A percentile compares a stretch with the other conserved stretches of the same genome.
Conservation (phyloP, 1,140 invertebrate genomes). For the Apis laboriosa region DNA sequence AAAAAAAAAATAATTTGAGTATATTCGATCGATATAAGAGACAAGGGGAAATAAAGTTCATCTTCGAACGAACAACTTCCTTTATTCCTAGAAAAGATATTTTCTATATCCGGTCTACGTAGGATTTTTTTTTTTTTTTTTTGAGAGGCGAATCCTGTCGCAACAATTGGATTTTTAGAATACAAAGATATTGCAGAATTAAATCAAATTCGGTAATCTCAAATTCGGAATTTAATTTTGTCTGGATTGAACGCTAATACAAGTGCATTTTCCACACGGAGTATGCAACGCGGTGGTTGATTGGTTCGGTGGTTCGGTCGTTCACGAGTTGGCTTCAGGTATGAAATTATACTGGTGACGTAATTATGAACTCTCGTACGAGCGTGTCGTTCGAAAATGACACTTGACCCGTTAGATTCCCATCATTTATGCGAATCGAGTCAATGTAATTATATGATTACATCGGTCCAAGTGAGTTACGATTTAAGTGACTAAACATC, state of each 20-base stretch:
- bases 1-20: no score
- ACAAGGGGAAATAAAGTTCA: no score
- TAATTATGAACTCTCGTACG: conserved; percentile 29
- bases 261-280: conserved; percentile 6
- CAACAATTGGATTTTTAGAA: no score
- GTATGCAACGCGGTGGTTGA: background rate
- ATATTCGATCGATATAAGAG: no score
- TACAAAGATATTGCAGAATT: background rate
- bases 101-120: background rate
- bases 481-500: no score
- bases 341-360: conserved; percentile 30
- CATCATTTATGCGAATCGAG: conserved; percentile 27
- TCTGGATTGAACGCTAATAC: background rate
- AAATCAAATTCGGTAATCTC: background rate
- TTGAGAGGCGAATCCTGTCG: no score
- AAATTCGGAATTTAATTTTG: background rate
- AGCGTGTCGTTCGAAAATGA: conserved; percentile 25
- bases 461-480: conserved; percentile 3
- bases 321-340: background rate
- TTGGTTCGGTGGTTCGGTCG: conserved; percentile 2
- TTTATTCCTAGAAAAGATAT: background rate
- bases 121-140: background rate
- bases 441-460: background rate
- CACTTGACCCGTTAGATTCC: conserved; percentile 5
- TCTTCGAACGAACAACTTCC: background rate